These are phyloP conservation scores for Paramormyrops hopkinsi DNA, from an alignment of 2,797 vertebrate species.

Conservation along the genomic window DNA sequence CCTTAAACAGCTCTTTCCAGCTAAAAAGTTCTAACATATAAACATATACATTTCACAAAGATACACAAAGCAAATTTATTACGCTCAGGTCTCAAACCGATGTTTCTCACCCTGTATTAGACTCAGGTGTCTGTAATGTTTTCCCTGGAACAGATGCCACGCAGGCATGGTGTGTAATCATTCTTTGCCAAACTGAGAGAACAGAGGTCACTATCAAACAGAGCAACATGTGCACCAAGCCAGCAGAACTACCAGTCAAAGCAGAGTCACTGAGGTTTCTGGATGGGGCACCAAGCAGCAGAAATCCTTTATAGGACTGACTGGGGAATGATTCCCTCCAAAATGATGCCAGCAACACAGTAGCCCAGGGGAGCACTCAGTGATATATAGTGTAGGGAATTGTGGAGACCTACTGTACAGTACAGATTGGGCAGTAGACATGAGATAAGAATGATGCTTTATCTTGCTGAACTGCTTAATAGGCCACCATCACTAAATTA, in stretches of 20 bases:
- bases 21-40: constrained; percentile 53
- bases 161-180: not conserved
- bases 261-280: not conserved
- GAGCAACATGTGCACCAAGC: not conserved
- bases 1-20: constrained; percentile 46
- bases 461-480: not conserved
- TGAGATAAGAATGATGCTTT: not conserved
- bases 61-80: constrained; percentile 60
- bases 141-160: not conserved
- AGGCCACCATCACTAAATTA: not conserved
- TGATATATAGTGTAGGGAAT: not conserved
- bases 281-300: not conserved
- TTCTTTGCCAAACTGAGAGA: not conserved
- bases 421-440: not conserved
- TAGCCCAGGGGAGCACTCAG: not conserved
- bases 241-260: not conserved
- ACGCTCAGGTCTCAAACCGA: constrained; percentile 20
- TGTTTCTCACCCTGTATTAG: constrained; percentile 49
- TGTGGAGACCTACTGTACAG: not conserved
- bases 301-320: not conserved
- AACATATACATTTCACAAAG: constrained; percentile 65
- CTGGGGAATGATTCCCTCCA: not conserved
- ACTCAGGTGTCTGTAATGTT: constrained; percentile 3
- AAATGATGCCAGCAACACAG: not conserved
- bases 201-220: not conserved